Base-by-base conservation (phyloP, 2,888 invertebrate genomes). In the Homarus gammarus region DNA sequence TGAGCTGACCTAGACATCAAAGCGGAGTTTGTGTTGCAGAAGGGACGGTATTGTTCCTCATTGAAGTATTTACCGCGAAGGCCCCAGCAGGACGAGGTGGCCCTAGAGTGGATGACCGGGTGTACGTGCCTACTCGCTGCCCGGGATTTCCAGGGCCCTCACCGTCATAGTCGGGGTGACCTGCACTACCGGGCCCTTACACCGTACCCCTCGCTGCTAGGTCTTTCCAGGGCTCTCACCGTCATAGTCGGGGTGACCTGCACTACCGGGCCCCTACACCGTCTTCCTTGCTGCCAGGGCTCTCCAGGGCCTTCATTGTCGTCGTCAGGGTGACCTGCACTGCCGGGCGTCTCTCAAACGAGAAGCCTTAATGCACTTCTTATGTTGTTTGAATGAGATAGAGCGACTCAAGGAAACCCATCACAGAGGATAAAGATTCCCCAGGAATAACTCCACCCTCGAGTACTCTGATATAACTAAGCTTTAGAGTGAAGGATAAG, bases 31-130 rank as follows among this genome's bases (percentile, higher is more conserved):
- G 79, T 79, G 79, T 49, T 79, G 79, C 61, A 56, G 78, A 36
- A 56, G 61, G 51, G 61, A 36, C 51, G 51, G 79, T 61, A 79
- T 79, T 79, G 79, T 79, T 61, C 61, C 79, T 44, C 61, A 22
- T 36, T 79, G 79, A 79, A 79, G 79, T 79, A 79, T 79, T 79
- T 79, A 79, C 79, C 79, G 61, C 79, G 61, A 79, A 61, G 79
- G 38, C 22, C 64, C 61, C 61, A 61, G 61, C 79, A 15, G 36
- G 56, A 38, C 38, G 61, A 79, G 61, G 61, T 44, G 64, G 51
- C 36, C 56, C 44, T 56, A 40, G 78, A 78, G 78, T 51, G 78
- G 78, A 78, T 78, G 78, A 78, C 78, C 33, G 31, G 44, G 78
- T 8, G 78, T 38, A 15, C 27, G 27, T 77, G 27, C 77, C 56